Evolutionary conservation across 2,113 vertebrate species (phyloP), one percentile per base, ranked within the genome.

Genomic region (Ammospiza nelsoni): DNA sequence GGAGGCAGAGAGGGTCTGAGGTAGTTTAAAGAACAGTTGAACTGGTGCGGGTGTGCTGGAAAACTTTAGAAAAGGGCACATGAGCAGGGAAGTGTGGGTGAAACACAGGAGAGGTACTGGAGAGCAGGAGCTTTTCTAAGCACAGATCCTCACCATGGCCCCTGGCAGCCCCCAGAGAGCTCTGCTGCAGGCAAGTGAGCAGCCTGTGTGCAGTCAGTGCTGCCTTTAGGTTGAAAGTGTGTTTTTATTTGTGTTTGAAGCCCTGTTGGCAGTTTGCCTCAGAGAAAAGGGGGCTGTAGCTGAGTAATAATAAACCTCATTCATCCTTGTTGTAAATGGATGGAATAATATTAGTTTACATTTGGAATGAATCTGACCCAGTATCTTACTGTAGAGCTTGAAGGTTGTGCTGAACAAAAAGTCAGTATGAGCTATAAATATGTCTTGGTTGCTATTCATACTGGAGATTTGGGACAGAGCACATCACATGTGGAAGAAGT

Each of bases 371-470:
- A 88, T 91, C 90, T 84, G 82, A 74, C 65, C 72, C 43, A 66
- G 15, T 90, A 77, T 85, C 93, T 83, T 83, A 35, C 82, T 81
- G 52, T 63, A 63, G 65, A 95, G 61, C 65, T 90, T 90, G 72
- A 90, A 88, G 46, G 67, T 74, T 93, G 73, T 90, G 52, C 80
- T 74, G 72, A 86, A 92, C 67, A 87, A 46, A 74, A 90, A 94
- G 75, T 83, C 90, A 90, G n/a, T 92, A 28, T 71, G 72, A 85
- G 55, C 78, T 96, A 94, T 87, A 97, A 95, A 96, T 97, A 90
- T 22, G 27, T 76, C 59, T 85, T 2, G 2, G 27, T 91, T 92
- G 46, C 93, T 95, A 7, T 92, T 91, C 35, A 28, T 83, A 44
- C n/a, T 62, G n/a, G 67, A 63, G 75, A 92, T 93, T 39, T 91